These are phyloP conservation scores for Drosophila kepulauana DNA, from an alignment of 1,140 invertebrate genomes.

Conservation along the genomic window DNA sequence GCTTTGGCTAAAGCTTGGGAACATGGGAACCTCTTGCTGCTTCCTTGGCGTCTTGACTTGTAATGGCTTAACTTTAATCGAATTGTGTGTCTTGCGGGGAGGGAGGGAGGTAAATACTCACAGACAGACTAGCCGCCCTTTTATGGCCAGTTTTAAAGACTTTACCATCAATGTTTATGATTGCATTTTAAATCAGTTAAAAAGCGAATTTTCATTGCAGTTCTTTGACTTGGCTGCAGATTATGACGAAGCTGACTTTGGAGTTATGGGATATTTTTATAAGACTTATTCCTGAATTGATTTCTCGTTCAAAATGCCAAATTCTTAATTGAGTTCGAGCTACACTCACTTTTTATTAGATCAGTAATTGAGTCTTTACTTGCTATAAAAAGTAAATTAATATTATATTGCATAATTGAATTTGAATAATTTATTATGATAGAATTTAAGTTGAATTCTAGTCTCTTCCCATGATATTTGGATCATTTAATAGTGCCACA, in stretches of 20 bases:
- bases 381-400: too few relatives aligned
- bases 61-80: constrained; percentile 78
- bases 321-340: too few relatives aligned
- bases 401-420: too few relatives aligned
- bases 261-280: too few relatives aligned
- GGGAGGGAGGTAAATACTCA: constrained; percentile 2
- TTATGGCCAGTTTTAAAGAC: constrained; percentile 61
- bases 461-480: not conserved
- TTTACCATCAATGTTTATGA: constrained; percentile 66
- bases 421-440: too few relatives aligned
- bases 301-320: too few relatives aligned
- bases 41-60: constrained; percentile 48
- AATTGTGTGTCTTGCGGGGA: constrained; percentile 65
- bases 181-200: constrained; percentile 73
- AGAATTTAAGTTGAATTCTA: too few relatives aligned
- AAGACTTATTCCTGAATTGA: too few relatives aligned
- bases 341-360: too few relatives aligned
- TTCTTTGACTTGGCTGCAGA: not conserved
- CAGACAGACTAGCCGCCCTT: constrained; percentile 45
- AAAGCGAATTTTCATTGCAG: constrained; percentile 46
- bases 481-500: not conserved
- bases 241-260: too few relatives aligned
- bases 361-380: too few relatives aligned
- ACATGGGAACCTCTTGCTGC: constrained; percentile 55
- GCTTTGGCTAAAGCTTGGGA: constrained; percentile 68